Evolutionary conservation across 2,797 vertebrate species (phyloP).

Genomic region (Spinus pinus): DNA sequence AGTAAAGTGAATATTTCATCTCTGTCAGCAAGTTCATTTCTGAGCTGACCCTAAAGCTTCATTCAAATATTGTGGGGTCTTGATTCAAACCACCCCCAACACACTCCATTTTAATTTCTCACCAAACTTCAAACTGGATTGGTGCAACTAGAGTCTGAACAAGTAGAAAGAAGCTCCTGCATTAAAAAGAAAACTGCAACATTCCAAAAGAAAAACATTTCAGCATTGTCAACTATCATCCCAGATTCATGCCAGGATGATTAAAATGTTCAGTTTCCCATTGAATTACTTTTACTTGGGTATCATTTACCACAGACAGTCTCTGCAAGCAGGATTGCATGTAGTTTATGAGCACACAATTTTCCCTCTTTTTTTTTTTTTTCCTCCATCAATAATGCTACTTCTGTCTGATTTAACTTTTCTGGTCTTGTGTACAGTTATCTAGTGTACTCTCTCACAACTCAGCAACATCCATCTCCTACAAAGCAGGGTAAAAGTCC

Average conservation of each 20-base stretch:
- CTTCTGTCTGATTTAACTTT: background rate
- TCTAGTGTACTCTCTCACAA: background rate
- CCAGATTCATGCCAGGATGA: background rate
- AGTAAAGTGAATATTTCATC: background rate
- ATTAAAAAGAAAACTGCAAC: background rate
- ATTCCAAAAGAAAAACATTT: background rate
- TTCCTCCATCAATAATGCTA: background rate
- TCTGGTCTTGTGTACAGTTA: background rate
- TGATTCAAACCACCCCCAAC: background rate
- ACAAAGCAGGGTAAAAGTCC: background rate
- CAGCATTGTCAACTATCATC: background rate
- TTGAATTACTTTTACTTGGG: background rate
- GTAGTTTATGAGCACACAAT: background rate
- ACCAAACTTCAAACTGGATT: background rate
- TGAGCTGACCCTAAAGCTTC: background rate
- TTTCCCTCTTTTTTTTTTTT: background rate
- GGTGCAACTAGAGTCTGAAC: accelerated
- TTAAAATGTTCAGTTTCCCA: background rate
- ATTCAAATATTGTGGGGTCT: background rate
- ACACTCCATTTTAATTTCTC: background rate
- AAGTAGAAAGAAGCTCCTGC: background rate
- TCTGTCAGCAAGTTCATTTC: background rate
- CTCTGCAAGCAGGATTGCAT: background rate
- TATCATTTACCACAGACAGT: background rate
- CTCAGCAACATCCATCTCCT: background rate